Evolutionary conservation across 92 coral and sea anemone species (phyloP), one percentile per base, ranked within the genome.

Genomic region (Bergia sp.): DNA sequence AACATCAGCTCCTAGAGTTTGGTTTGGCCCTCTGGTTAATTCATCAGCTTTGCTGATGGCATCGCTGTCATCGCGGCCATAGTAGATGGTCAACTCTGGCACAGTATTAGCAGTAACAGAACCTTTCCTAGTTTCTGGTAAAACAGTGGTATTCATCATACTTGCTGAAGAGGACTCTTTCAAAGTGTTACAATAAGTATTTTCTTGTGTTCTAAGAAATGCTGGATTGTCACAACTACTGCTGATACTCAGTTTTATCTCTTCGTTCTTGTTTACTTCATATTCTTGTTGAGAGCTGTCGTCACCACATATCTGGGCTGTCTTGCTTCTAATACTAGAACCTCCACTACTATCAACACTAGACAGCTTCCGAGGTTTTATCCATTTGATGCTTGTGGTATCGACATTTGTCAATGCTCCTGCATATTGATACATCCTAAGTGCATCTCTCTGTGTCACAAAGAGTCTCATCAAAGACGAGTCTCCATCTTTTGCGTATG

Each of bases 381-480:
- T 73, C 95, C 95, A 92, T 73, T 75, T 88, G 29, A 93, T 76
- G 64, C 43, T 50, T 2, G 89, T 86, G 55, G 77, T 88, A 41
- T 80, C 94, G 9, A 87, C 89, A 80, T 92, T 91, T 37, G 91
- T 88, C 36, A 95, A 71, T 41, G 95, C 94, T 81, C 93, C 92
- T 11, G 94, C 92, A 80, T 93, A 91, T 38, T 86, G 92, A 43
- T 91, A 86, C 49, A 93, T 79, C 53, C 96, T 88, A 66, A 79
- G 93, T 39, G 90, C 93, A 89, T 95, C 98, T 76, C 86, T 92
- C 75, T 88, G 94, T 7, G 87, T 65, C 21, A 95, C 81, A 43
- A 85, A 95, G 57, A 90, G 89, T 75, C 66, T 80, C 49, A 78
- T 5, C 6, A 58, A 69, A 5, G 77, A 49, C 11, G 64, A 4